These are phyloP conservation scores for Characodon lateralis DNA, from an alignment of 2,797 vertebrate species.

Conservation along the genomic window DNA sequence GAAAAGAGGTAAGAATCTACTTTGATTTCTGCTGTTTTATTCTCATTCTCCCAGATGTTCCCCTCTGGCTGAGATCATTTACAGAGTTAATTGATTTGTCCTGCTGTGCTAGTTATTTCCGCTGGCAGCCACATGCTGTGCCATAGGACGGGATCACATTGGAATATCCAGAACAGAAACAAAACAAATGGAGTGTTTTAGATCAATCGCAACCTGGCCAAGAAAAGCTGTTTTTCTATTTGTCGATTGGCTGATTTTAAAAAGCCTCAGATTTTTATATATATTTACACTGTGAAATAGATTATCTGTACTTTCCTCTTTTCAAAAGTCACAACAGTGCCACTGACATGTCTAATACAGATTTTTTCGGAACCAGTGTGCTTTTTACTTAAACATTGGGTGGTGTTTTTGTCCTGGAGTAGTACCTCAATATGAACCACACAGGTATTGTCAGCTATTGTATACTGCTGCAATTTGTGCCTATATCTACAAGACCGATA, in stretches of 20 bases:
- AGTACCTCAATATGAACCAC: no score
- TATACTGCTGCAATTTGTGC: no score
- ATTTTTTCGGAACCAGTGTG: no score
- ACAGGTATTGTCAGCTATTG: no score
- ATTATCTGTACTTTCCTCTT: background rate
- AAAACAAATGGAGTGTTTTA: slow-evolving; percentile 29
- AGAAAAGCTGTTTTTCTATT: slow-evolving; percentile 21
- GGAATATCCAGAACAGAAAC: slow-evolving; percentile 33
- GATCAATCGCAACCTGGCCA: slow-evolving; percentile 51
- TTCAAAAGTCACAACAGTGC: background rate
- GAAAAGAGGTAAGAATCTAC: slow-evolving; percentile 23
- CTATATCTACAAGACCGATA: no score
- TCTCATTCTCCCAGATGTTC: slow-evolving; percentile 34
- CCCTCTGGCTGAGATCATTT: slow-evolving; percentile 54
- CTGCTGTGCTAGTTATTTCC: slow-evolving; percentile 52
- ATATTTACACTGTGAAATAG: background rate
- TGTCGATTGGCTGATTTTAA: slow-evolving; percentile 4
- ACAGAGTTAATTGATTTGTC: slow-evolving; percentile 70
- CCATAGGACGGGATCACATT: slow-evolving; percentile 47
- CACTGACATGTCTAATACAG: background rate
- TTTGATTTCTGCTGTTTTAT: slow-evolving; percentile 56
- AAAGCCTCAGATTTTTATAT: slow-evolving; percentile 4
- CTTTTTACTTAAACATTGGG: no score
- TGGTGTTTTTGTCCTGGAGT: no score
- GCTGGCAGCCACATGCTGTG: slow-evolving; percentile 49